Conservation (phyloP, 2,797 vertebrate genomes). For the Hoplostethus atlanticus region DNA sequence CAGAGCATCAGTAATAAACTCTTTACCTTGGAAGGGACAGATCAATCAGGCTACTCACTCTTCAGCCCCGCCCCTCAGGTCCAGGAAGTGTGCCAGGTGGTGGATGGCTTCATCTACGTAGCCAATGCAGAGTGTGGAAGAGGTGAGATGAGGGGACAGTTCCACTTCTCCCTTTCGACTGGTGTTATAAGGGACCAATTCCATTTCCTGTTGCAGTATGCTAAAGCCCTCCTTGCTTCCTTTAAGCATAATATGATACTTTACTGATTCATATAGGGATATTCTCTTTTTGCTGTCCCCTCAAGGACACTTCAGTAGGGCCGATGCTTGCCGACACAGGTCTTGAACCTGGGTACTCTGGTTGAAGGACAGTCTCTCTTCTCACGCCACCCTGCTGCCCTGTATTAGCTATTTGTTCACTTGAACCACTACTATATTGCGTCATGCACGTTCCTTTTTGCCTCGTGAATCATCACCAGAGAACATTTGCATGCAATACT, state of each 20-base stretch:
- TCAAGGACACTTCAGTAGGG: neutral
- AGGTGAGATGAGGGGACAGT: slow-evolving; percentile 77
- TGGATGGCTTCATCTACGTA: slow-evolving; percentile 95
- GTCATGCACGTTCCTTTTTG: neutral
- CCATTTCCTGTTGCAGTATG: neutral
- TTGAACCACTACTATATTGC: neutral
- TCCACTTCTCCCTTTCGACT: neutral
- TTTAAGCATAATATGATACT: neutral
- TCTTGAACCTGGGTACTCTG: neutral
- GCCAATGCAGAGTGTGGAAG: slow-evolving; percentile 90
- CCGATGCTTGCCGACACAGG: neutral
- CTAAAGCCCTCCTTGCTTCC: neutral
- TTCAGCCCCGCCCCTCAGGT: slow-evolving; percentile 89
- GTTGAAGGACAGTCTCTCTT: neutral
- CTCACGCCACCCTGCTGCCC: neutral
- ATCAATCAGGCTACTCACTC: slow-evolving; percentile 73
- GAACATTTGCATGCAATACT: neutral
- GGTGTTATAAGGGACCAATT: neutral
- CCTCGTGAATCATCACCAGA: neutral
- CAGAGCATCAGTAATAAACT: slow-evolving; percentile 88
- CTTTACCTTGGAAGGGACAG: slow-evolving; percentile 82
- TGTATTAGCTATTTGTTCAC: neutral
- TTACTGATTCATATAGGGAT: neutral
- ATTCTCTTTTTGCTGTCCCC: neutral
- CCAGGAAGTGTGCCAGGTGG: slow-evolving; percentile 90